These are phyloP conservation scores for Nomada goodeniana DNA, from an alignment of 2,888 invertebrate genomes.

Conservation along the genomic window DNA sequence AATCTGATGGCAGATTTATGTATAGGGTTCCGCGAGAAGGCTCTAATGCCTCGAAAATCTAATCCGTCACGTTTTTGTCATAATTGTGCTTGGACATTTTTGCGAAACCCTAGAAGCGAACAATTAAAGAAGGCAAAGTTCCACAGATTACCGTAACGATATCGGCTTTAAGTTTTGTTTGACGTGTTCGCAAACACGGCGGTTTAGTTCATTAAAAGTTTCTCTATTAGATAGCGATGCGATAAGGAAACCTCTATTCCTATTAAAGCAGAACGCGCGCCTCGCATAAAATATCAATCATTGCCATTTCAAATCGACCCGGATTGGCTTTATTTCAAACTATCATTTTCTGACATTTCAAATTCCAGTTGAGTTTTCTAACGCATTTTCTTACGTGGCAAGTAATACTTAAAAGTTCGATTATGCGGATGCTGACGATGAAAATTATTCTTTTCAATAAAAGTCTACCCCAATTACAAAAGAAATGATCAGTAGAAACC, in stretches of 20 bases:
- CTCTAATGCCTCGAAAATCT: conserved; percentile 1
- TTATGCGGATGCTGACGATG: no score
- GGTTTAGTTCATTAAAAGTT: conserved; percentile 7
- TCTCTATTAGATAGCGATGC: background rate
- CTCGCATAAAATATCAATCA: no score
- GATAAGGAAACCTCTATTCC: background rate
- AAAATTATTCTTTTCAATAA: no score
- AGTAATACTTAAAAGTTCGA: no score
- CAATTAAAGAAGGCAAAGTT: conserved; percentile 21
- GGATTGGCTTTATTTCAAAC: no score
- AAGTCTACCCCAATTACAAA: no score
- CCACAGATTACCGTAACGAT: background rate
- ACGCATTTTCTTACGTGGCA: no score
- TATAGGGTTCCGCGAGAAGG: background rate
- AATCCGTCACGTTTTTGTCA: background rate
- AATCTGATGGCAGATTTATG: background rate
- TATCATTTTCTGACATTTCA: no score
- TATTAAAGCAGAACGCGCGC: no score
- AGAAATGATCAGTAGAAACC: no score
- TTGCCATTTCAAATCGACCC: no score
- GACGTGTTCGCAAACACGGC: conserved; percentile 5
- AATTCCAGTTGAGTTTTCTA: no score
- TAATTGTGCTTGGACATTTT: background rate
- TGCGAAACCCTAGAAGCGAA: background rate
- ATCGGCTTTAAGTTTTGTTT: conserved; percentile 16